phyloP scores from a whole-genome alignment of 2,797 vertebrate species.

The Anguilla obscura region DNA sequence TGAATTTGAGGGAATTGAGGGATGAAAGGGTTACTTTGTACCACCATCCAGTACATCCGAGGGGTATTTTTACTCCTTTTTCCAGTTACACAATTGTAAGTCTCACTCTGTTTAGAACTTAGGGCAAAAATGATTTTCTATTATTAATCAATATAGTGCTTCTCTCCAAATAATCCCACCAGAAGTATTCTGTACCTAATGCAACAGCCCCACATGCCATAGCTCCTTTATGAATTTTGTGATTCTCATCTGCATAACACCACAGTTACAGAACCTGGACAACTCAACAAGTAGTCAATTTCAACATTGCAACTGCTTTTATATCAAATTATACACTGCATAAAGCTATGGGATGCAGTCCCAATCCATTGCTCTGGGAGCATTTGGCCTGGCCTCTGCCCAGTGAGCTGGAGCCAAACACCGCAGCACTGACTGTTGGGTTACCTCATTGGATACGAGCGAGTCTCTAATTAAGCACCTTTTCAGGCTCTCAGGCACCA shows the following conservation, averaged over 20 bases:
- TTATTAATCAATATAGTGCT: background rate
- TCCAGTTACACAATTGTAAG: background rate
- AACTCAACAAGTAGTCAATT: background rate
- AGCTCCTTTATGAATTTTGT: background rate
- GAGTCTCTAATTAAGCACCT: background rate
- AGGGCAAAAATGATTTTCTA: background rate
- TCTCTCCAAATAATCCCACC: background rate
- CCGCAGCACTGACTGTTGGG: background rate
- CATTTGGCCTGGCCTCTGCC: background rate
- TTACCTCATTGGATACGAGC: background rate
- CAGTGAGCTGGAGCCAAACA: background rate
- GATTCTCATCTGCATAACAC: background rate
- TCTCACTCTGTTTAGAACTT: background rate
- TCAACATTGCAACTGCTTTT: background rate
- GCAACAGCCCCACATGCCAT: background rate
- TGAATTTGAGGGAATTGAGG: background rate
- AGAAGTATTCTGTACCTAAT: background rate
- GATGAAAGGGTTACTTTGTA: background rate
- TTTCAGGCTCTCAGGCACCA: background rate
- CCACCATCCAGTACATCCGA: background rate
- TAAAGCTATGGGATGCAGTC: background rate
- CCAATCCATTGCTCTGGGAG: slow-evolving; percentile 1
- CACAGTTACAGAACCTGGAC: background rate
- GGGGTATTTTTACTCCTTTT: background rate
- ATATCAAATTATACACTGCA: background rate